Evolutionary conservation across 2,888 invertebrate species (phyloP), one percentile per base, ranked within the genome.

Genomic region (Eurois occulta): DNA sequence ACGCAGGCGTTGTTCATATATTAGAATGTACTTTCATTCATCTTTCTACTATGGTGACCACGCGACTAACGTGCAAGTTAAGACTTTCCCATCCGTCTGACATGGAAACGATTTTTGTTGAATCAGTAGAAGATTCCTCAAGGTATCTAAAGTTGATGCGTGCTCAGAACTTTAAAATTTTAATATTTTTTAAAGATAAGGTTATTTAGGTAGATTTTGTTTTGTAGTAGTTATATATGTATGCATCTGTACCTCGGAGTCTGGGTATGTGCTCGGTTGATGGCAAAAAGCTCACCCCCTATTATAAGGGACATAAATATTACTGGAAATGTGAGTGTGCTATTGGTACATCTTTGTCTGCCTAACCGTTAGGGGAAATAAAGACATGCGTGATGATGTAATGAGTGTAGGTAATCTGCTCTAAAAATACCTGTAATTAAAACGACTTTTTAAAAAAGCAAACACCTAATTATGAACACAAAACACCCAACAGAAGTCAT

Each of bases 1-100:
- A 28, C 67, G 72, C 67, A 60, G 55, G 71, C 81, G 76, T 62
- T 78, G 78, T 77, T 80, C 81, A 84, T 85, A 84, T 83, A 81
- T 88, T 83, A 88, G 89, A 90, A 90, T 90, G 90, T 91, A 91
- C 91, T 92, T 94, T 92, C 93, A 92, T 93, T 92, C 92, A 92
- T 91, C 90, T 91, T 86, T 86, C 84, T 76, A 67, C 65, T 87
- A 73, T 0, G 72, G 90, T 92, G 88, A 85, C 92, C 90, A 92
- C 41, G 41, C 35, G 38, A 8, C 16, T 32, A 3, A 7, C 11
- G 10, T 21, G 6, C 4, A 10, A 35, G 4, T 35, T 35, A 21
- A 10, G 5, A 35, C 21, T 5, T 62, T 60, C 32, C 28, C 13
- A 55, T 55, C 13, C 28, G 28, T 5, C n/a, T 55, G 55, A 1